Evolutionary conservation across 2,797 vertebrate genomes (phyloP), one percentile per base, ranked within the genome.

Genomic region (Triplophysa yarkandensis): DNA sequence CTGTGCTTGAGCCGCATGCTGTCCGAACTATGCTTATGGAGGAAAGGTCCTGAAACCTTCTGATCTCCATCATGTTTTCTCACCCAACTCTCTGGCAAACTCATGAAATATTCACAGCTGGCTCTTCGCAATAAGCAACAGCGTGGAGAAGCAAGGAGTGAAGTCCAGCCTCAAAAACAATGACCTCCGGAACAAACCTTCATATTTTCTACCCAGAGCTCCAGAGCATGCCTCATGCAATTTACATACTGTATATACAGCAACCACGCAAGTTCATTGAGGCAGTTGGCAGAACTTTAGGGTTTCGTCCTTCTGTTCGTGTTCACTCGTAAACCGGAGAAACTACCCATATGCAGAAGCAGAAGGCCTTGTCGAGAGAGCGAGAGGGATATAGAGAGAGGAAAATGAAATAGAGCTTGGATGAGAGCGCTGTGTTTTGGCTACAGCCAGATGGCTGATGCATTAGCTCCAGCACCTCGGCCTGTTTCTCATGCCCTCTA

Each of bases 21-120:
- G 25, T 17, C 27, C 68, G 17, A 55, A 23, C 68, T 30, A n/a
- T 43, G 80, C 77, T 36, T 43, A 80, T 85, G 85, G 85, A 85
- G 81, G 83, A 84, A 77, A 83, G 81, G 82, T 86, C 77, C 83
- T 88, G 8, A 25, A 34, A 10, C 84, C 83, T 85, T 80, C 82
- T 78, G 62, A 50, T 57, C 63, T 58, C 50, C 6, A 32, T 46
- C 10, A 17, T 66, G 50, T 27, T 66, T 58, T 58, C 43, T 58
- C 39, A 77, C 82, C 82, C 85, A 80, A 81, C 76, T 74, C 57
- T 55, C 52, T 28, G 52, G 54, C 25, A 55, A 55, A 79, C 81
- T 81, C 78, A 89, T 89, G 83, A 90, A 90, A 89, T 88, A 89
- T 88, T 88, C 84, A 88, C 85, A 74, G 48, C 57, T 70, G 54